Evolutionary conservation across 2,888 invertebrate species (phyloP).

Genomic region (Linnaemya vulpina): DNA sequence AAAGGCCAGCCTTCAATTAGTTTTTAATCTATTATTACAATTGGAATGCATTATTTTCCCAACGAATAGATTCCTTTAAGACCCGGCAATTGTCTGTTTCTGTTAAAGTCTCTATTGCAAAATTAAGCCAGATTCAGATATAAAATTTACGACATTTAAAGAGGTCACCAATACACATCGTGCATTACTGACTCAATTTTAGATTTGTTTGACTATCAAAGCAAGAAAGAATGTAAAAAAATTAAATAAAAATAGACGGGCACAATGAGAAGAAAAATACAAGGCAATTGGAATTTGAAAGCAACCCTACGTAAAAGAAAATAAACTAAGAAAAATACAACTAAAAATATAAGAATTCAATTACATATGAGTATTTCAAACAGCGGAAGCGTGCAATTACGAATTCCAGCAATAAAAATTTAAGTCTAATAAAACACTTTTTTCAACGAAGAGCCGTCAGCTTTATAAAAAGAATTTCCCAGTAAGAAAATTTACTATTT

Average conservation of each 20-base stretch:
- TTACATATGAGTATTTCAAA: no score
- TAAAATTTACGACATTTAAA: conserved; percentile 63
- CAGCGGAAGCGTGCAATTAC: no score
- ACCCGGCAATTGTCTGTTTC: neutral
- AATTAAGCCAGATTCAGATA: conserved; percentile 60
- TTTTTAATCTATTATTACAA: no score
- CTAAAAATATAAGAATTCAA: no score
- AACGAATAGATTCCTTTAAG: neutral
- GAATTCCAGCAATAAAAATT: no score
- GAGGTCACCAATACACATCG: conserved; percentile 56
- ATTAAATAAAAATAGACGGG: conserved; percentile 6
- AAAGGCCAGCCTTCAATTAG: no score
- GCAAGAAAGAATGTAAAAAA: neutral
- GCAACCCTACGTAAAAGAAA: neutral
- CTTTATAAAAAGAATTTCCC: no score
- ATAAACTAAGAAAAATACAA: no score
- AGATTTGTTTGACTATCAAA: conserved; percentile 49
- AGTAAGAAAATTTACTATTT: no score
- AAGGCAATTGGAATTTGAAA: neutral
- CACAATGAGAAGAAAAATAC: neutral
- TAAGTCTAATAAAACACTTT: no score
- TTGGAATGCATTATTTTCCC: neutral
- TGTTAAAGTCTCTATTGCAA: conserved; percentile 49
- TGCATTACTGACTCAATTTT: conserved; percentile 48
- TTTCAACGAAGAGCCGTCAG: no score